Conservation (phyloP, 2,797 vertebrate genomes). For the Phalanger gymnotis region DNA sequence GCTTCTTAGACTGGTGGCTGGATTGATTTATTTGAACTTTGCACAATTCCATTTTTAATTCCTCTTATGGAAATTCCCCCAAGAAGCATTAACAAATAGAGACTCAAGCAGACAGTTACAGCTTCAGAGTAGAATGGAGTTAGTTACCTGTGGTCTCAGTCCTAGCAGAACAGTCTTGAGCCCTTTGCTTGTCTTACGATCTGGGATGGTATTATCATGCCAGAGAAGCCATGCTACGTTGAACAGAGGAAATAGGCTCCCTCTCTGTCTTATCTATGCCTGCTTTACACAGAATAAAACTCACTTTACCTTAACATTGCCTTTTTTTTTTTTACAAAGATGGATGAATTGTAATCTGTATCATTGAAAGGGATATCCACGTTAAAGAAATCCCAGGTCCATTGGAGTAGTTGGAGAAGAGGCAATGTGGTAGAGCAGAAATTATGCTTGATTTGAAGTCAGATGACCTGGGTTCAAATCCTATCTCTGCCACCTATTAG, state of each 20-base stretch:
- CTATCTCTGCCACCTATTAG: not conserved
- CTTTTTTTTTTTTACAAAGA: not conserved
- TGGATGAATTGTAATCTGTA: not conserved
- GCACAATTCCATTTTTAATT: constrained; percentile 38
- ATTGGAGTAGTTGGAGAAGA: not conserved
- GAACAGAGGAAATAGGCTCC: not conserved
- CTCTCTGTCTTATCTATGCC: not conserved
- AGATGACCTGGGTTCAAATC: not conserved
- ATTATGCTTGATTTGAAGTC: not conserved
- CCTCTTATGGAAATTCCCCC: constrained; percentile 43
- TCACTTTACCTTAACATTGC: not conserved
- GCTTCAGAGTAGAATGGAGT: constrained; percentile 35
- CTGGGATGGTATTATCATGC: not conserved
- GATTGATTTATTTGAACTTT: constrained; percentile 45
- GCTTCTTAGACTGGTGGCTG: constrained; percentile 43
- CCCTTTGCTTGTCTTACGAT: not conserved
- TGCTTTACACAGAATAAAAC: not conserved
- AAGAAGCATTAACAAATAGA: constrained; percentile 36
- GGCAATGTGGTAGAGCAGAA: not conserved
- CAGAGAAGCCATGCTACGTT: not conserved
- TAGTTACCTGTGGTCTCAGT: not conserved
- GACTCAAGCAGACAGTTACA: constrained; percentile 13
- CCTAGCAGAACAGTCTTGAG: not conserved
- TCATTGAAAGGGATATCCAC: not conserved
- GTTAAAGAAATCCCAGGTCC: not conserved